Base-by-base conservation (phyloP, 1,140 invertebrate species). In the Cardiocondyla obscurior region DNA sequence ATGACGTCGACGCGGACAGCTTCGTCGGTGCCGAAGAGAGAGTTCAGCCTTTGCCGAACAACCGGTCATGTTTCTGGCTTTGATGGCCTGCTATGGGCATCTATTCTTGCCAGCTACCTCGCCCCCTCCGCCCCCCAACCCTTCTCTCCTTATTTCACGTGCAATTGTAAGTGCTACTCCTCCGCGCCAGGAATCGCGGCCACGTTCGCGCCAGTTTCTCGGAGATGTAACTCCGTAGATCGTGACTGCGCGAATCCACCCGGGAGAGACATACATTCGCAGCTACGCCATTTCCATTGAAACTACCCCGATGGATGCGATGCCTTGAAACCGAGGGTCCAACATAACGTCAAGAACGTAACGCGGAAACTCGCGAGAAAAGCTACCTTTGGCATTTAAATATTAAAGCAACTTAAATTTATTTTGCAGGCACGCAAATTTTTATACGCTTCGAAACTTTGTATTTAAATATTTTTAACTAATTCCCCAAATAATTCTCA, bases 121-220 rank as follows among this genome's bases (percentile, higher is more conserved):
- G 33, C 3, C 16, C n/a, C n/a, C n/a, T n/a, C 28, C 42, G 44
- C 53, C 46, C 69, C 30, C 22, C 58, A 16, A 30, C n/a, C 6
- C 36, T 58, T 73, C 53, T 44, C 25, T 62, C 51, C 65, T 84
- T 58, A 82, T 62, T 82, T 62, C 51, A 14, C 69, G 55, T 79
- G n/a, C 74, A 39, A 70, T 83, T 85, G 44, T 65, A 83, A 62
- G 69, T 39, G 62, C 57, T 76, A 44, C 58, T 83, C 57, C 82
- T 83, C 60, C 73, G 53, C 64, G 22, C 64, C 77, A 84, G 79
- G 44, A 81, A 81, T 74, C 65, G 79, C 67, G 69, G 55, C 53
- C 77, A 81, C 77, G 79, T 81, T 69, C 28, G 42, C 44, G 67
- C 79, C 79, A 81, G 67, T 73, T 72, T 58, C 79, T 69, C 62